Base-by-base conservation (phyloP, 1,140 invertebrate genomes). In the Sesamia nonagrioides region DNA sequence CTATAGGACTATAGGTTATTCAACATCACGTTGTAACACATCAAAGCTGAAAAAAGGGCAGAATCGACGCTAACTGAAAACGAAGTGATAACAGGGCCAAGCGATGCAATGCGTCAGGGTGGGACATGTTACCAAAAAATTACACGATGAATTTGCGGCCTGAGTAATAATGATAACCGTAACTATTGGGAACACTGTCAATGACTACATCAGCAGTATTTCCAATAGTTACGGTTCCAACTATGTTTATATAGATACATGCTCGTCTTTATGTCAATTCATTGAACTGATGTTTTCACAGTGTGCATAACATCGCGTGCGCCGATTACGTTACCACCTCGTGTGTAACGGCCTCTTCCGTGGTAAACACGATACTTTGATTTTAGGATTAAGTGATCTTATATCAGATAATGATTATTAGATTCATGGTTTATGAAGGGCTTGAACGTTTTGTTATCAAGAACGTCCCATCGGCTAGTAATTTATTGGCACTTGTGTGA, bases 251-350 rank as follows among this genome's bases (percentile, higher is more conserved):
- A n/a, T n/a, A 58, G 9, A 37, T 37, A 58, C 37, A 13, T 27
- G 35, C n/a, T 40, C 56, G 54, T 73, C 71, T 73, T 37, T 45
- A 63, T 75, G 58, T 75, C 73, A 75, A 75, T 72, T 72, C 68
- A 72, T 27, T 75, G 50, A 78, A 58, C 42, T 58, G 76, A 58
- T 37, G 74, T 78, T 78, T 78, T 71, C 58, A 50, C 48, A 35
- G 6, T 45, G 52, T 45, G 6, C 35, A n/a, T 71, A 73, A 17
- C 58, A 79, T 74, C 69, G 69, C 77, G 77, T 79, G 77, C 69
- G 69, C 8, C 37, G 13, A 35, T 72, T 69, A 54, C 45, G 77
- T 73, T 79, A 63, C 13, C 17, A 13, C 18, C 63, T 48, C 69
- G 17, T 17, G 52, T 50, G 18, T 75, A 76, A 54, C 56, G 73